A percentile compares a stretch with the other conserved stretches of the same genome.
phyloP scores from a whole-genome alignment of 2,113 vertebrate genomes.

The Peromyscus polionotus region DNA sequence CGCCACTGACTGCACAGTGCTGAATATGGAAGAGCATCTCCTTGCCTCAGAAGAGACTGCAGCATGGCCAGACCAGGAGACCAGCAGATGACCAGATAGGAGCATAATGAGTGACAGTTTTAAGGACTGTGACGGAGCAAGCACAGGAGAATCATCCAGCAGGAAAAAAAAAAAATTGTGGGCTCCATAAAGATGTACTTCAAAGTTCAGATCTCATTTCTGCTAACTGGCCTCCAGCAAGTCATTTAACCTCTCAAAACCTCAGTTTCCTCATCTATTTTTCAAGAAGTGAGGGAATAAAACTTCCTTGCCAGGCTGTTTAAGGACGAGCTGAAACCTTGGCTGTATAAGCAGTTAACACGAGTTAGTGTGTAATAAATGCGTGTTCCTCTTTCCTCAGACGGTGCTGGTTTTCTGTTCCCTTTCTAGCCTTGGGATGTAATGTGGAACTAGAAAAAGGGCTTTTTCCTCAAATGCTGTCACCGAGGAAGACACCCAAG shows the following conservation, averaged over 20 bases:
- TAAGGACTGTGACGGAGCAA: background rate
- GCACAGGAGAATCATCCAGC: background rate
- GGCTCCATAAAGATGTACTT: background rate
- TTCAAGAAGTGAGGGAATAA: constrained; percentile 28
- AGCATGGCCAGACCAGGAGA: background rate
- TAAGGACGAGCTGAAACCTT: background rate
- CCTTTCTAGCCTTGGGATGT: background rate
- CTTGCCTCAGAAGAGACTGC: background rate
- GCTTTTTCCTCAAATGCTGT: background rate
- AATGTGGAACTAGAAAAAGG: background rate
- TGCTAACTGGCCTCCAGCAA: constrained; percentile 27
- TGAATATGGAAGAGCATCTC: background rate
- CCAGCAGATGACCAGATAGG: background rate
- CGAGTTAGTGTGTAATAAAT: background rate
- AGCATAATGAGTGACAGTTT: background rate
- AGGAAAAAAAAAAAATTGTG: background rate
- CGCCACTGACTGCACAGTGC: too few relatives aligned
- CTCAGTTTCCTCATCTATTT: constrained; percentile 47
- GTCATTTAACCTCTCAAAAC: constrained; percentile 14
- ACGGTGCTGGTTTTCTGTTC: background rate
- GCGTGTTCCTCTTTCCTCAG: background rate
- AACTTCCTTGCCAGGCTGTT: constrained; percentile 8
- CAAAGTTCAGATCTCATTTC: constrained; percentile 10
- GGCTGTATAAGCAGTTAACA: background rate
- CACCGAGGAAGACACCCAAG: background rate